Conservation (phyloP, 2,113 vertebrate genomes). For the Planiliza haematocheilus region DNA sequence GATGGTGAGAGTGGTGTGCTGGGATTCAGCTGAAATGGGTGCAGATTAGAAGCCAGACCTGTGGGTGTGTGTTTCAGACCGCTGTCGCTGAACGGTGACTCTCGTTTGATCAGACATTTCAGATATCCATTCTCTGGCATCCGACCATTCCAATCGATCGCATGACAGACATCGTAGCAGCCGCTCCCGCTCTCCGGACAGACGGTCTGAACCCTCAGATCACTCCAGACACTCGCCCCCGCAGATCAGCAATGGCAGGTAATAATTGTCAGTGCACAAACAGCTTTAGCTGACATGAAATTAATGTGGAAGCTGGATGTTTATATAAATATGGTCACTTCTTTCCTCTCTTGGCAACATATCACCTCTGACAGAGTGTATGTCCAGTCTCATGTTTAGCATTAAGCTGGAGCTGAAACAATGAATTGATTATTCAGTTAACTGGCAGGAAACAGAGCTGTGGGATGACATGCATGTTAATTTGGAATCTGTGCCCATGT, state of each 20-base stretch:
- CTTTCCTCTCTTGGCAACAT: too few species aligned
- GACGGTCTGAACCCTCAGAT: conserved; percentile 95
- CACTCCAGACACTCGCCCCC: conserved; percentile 96
- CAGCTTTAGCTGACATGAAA: background rate
- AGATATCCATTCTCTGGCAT: conserved; percentile 98
- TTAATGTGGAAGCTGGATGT: too few species aligned
- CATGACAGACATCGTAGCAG: conserved; percentile 94
- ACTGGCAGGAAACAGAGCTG: too few species aligned
- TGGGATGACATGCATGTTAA: too few species aligned
- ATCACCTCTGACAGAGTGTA: too few species aligned
- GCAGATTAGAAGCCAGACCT: conserved; percentile 1
- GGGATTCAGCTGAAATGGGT: background rate
- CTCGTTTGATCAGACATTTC: conserved; percentile 93
- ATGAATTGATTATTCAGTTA: too few species aligned
- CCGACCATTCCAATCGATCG: conserved; percentile 97
- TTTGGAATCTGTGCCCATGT: background rate
- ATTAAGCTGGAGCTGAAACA: too few species aligned
- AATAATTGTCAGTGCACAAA: conserved; percentile 45
- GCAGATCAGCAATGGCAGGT: conserved; percentile 98
- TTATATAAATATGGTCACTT: too few species aligned
- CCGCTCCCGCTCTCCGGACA: conserved; percentile 95
- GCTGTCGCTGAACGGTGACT: conserved; percentile 24
- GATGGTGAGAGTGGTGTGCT: conserved; percentile 88
- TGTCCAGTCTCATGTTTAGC: too few species aligned
- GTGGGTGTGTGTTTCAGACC: background rate